Evolutionary conservation across 2,888 invertebrate genomes (phyloP), one percentile per base, ranked within the genome.

Genomic region (Sympetrum striolatum): DNA sequence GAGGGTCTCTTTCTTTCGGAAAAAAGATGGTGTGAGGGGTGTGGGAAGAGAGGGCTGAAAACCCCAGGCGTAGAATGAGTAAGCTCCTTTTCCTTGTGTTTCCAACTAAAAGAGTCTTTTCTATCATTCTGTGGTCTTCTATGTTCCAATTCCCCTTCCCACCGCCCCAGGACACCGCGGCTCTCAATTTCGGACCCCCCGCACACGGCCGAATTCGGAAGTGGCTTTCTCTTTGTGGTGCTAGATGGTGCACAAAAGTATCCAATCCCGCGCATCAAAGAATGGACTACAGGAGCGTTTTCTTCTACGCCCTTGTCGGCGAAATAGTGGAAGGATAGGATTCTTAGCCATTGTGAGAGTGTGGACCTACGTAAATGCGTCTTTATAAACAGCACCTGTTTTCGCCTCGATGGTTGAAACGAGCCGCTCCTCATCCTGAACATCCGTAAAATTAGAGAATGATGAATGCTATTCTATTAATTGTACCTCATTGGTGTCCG

Each of bases 171-270:
- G 44, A 3, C 58, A 35, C 58, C 37, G 35, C 60, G 60, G 73
- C 37, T 86, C 86, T 64, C 86, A 60, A 39, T 60, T n/a, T 37
- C 22, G 22, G 60, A 86, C 60, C 86, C 86, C 86, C 73, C 73
- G 2, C 6, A 25, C n/a, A n/a, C n/a, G 64, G n/a, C 31, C 31
- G 31, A 73, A 73, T 73, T 73, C 73, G 25, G 73, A 73, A 73
- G 73, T 73, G 73, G 73, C 73, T 73, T 73, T 73, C 14, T 73
- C 73, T 64, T 64, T 64, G 64, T 64, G n/a, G 6, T 8, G 2
- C n/a, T 64, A 25, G 64, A 64, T 64, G 15, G 60, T n/a, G 25
- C 14, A 48, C 48, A 53, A 53, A 53, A 53, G 53, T 53, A 53
- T 53, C 53, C 53, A 53, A 53, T 53, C 53, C 44, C 44, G 44